Evolutionary conservation across 2,113 vertebrate species (phyloP).

Genomic region (Rhea pennata): DNA sequence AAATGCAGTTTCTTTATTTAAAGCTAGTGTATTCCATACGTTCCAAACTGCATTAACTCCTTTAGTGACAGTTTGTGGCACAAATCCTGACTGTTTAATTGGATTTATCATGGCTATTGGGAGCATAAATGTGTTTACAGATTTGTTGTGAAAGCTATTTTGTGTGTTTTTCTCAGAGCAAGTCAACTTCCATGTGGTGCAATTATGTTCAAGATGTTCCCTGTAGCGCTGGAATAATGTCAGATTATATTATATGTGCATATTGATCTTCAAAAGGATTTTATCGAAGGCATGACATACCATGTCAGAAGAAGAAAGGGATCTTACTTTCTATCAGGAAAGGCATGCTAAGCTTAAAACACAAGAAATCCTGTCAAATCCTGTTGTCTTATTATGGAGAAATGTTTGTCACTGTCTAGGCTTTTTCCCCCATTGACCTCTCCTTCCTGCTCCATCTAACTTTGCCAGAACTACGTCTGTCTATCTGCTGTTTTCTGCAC

Average conservation of each 20-base stretch:
- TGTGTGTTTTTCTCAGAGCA: conserved; percentile 50
- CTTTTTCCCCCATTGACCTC: not conserved
- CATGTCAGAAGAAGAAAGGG: not conserved
- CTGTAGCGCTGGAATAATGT: conserved; percentile 38
- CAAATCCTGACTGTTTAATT: conserved; percentile 55
- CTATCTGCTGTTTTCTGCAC: not conserved
- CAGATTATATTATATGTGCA: not conserved
- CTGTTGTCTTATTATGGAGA: not conserved
- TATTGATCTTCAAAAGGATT: conserved; percentile 16
- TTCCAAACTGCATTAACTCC: conserved; percentile 34
- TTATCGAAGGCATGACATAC: not conserved
- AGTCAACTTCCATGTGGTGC: conserved; percentile 61
- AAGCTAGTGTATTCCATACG: not conserved
- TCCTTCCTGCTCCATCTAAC: not conserved
- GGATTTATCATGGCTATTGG: conserved; percentile 58
- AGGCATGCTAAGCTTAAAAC: not conserved
- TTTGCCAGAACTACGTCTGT: not conserved
- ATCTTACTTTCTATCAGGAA: conserved; percentile 9
- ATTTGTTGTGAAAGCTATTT: conserved; percentile 68
- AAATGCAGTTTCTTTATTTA: not conserved
- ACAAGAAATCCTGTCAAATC: not conserved
- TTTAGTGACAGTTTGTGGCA: conserved; percentile 19
- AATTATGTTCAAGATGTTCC: conserved; percentile 57
- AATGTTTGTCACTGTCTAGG: not conserved
- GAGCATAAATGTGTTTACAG: conserved; percentile 60